phyloP scores from a whole-genome alignment of 2,797 vertebrate species.

The Sebastolobus alascanus region DNA sequence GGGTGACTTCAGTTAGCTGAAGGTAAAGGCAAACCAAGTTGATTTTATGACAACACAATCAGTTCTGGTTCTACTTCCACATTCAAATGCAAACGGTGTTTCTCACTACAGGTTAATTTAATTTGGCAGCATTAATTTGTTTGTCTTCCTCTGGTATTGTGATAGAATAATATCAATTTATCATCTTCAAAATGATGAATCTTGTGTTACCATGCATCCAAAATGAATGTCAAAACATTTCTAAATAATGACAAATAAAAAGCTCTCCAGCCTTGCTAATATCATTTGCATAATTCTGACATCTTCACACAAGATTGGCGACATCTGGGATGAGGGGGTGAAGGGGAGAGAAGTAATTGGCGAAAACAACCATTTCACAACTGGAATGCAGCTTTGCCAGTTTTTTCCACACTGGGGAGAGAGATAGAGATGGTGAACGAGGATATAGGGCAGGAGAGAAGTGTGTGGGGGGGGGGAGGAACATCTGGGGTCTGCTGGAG shows the following conservation, averaged over 20 bases:
- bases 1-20: neutral
- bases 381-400: constrained; percentile 61
- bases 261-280: constrained; percentile 31
- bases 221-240: constrained; percentile 37
- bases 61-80: neutral
- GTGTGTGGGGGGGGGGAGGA: constrained; percentile 25
- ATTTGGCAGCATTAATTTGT: neutral
- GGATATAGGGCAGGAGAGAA: constrained; percentile 31
- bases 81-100: constrained; percentile 2
- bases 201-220: neutral
- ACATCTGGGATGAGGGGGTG: constrained; percentile 59
- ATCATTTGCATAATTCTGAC: constrained; percentile 66
- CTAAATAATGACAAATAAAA: constrained; percentile 43
- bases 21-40: neutral
- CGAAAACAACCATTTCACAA: constrained; percentile 73
- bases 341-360: constrained; percentile 55
- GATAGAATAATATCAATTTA: neutral
- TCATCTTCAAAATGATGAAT: constrained; percentile 6
- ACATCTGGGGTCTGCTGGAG: constrained; percentile 83
- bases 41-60: too few relatives aligned
- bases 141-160: neutral
- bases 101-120: constrained; percentile 16
- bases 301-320: constrained; percentile 67
- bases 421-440: constrained; percentile 42
- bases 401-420: constrained; percentile 48